Evolutionary conservation across 1,140 invertebrate species (phyloP), one percentile per base, ranked within the genome.

Genomic region (Brachionus manjavacas): DNA sequence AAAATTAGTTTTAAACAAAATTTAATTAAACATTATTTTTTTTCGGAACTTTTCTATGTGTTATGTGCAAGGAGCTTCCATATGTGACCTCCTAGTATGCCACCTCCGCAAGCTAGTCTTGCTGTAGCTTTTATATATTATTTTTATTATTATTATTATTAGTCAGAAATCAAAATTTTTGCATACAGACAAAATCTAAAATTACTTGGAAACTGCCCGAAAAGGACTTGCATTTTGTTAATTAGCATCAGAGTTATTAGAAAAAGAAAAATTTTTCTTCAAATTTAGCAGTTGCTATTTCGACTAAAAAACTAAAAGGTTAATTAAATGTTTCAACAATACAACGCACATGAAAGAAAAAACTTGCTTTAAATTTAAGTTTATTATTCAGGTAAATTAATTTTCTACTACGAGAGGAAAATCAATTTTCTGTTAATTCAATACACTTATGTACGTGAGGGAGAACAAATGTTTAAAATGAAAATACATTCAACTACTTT

Each of bases 311-410:
- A 46, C 14, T 46, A 41, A 72, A 72, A 72, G 68, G 68, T 72
- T 72, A 72, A 72, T 72, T 72, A 72, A 72, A 72, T 72, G 68
- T 72, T 72, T 72, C 31, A 41, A 23, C 68, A 72, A 39, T 11
- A 72, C 2, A 39, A 72, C 31, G 7, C n/a, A 72, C 35, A 68
- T 31, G 31, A 68, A 68, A 68, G 66, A 68, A 68, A 68, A 68
- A 68, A 68, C n/a, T 68, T 68, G 12, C 66, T 68, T 35, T 31
- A 68, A 68, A 68, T 68, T 31, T 68, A 31, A 68, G 25, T 12
- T 39, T 68, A 68, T 68, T 68, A 41, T 72, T 72, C 68, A 72
- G 68, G 68, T 72, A 68, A 68, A 68, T 68, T 35, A 68, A 31
- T 60, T 20, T 52, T 52, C 11, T 20, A 60, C 52, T 60, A 60